phyloP scores from a whole-genome alignment of 2,797 vertebrate genomes.

The Phoeniculus purpureus region DNA sequence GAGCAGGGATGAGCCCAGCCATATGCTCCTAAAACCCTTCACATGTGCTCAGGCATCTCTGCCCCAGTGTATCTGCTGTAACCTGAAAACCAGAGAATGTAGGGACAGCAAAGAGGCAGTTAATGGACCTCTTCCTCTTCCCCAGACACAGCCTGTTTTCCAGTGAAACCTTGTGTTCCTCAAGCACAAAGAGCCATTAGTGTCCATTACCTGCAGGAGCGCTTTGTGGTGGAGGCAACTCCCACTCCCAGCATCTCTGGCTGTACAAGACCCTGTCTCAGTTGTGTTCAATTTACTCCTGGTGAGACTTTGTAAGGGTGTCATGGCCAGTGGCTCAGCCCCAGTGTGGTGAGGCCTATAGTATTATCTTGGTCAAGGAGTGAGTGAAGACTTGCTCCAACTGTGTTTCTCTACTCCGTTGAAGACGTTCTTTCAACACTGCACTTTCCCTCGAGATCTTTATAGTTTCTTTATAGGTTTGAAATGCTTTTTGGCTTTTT shows the following conservation, averaged over 20 bases:
- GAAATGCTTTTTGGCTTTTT: conserved; percentile 39
- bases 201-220: background rate
- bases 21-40: background rate
- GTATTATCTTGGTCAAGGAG: background rate
- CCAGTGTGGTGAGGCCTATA: accelerated
- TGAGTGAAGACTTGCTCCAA: background rate
- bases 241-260: background rate
- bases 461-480: background rate
- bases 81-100: background rate
- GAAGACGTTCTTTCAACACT: background rate
- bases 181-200: background rate
- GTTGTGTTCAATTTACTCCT: background rate
- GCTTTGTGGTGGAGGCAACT: background rate
- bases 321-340: background rate
- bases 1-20: background rate
- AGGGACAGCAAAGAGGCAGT: background rate
- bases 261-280: background rate
- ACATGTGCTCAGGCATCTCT: background rate
- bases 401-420: background rate
- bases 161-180: background rate
- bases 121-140: background rate
- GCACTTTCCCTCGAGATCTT: conserved; percentile 8
- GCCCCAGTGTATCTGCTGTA: background rate
- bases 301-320: background rate
- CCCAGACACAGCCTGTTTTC: background rate